Conservation (phyloP, 2,797 vertebrate genomes). For the Parauchenoglanis punctatus region DNA sequence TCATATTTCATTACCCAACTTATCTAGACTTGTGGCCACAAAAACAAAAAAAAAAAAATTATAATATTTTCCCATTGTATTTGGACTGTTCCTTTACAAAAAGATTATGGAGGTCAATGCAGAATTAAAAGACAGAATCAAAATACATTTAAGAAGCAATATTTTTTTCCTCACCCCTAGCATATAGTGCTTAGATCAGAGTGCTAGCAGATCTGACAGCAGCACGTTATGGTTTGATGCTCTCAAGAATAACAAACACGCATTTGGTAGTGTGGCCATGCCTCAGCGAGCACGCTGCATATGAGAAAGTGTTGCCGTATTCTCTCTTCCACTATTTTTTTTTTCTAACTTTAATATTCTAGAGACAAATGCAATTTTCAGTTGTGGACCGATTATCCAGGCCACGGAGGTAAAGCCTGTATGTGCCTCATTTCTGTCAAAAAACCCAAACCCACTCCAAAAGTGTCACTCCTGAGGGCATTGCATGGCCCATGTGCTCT, state of each 20-base stretch:
- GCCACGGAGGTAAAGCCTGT: slow-evolving; percentile 34
- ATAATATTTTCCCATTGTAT: not conserved
- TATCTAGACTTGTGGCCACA: too few species aligned
- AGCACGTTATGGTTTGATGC: slow-evolving; percentile 53
- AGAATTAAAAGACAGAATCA: not conserved
- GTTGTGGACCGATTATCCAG: slow-evolving; percentile 33
- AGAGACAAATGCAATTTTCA: slow-evolving; percentile 43
- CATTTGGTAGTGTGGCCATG: slow-evolving; percentile 31
- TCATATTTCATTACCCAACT: not conserved
- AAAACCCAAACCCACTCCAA: slow-evolving; percentile 35
- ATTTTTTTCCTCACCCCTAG: not conserved
- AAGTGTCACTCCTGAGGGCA: slow-evolving; percentile 58
- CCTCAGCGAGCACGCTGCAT: slow-evolving; percentile 6
- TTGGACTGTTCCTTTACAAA: not conserved
- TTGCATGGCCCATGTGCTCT: slow-evolving; percentile 36
- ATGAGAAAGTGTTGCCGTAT: not conserved
- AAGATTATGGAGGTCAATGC: not conserved
- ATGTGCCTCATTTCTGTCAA: slow-evolving; percentile 43
- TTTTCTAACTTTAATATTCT: slow-evolving; percentile 18
- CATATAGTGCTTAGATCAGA: slow-evolving; percentile 29
- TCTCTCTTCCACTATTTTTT: slow-evolving; percentile 4
- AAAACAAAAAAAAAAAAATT: not conserved
- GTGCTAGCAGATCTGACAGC: slow-evolving; percentile 44
- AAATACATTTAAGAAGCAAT: not conserved
- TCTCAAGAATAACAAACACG: slow-evolving; percentile 48